These are phyloP conservation scores for Colletes collaris DNA, from an alignment of 2,888 invertebrate species.

Conservation along the genomic window DNA sequence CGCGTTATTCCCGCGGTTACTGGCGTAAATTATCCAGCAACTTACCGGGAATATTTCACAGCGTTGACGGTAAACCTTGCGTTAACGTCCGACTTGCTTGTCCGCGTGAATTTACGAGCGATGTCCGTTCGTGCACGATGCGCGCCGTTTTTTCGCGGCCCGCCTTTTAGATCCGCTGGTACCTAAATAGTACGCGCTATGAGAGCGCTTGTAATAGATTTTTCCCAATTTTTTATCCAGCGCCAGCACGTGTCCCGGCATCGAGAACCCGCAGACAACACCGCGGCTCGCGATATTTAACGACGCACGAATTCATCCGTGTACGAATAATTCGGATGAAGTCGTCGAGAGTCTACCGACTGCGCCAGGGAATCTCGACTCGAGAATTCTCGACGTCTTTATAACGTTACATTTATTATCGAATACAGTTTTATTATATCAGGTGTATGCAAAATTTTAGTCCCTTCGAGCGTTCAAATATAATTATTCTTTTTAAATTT, in stretches of 20 bases:
- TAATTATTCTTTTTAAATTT: too few species aligned
- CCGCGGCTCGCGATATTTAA: slow-evolving; percentile 29
- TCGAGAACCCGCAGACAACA: slow-evolving; percentile 12
- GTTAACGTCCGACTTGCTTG: slow-evolving; percentile 72
- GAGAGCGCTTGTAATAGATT: slow-evolving; percentile 58
- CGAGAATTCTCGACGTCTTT: too few species aligned
- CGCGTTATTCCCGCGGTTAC: slow-evolving; percentile 66
- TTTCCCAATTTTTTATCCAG: slow-evolving; percentile 33
- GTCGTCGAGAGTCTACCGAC: slow-evolving; percentile 38
- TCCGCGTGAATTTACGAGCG: slow-evolving; percentile 71
- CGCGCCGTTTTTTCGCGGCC: slow-evolving; percentile 67
- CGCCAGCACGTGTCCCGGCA: slow-evolving; percentile 36
- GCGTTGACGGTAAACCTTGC: slow-evolving; percentile 74
- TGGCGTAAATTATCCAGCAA: slow-evolving; percentile 71
- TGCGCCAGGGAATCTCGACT: too few species aligned
- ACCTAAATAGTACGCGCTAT: slow-evolving; percentile 63
- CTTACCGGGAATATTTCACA: slow-evolving; percentile 71
- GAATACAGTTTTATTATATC: too few species aligned
- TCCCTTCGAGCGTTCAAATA: too few species aligned
- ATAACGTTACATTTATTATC: too few species aligned
- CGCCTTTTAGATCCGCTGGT: slow-evolving; percentile 62
- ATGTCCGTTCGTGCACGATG: slow-evolving; percentile 60
- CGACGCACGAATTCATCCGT: slow-evolving; percentile 45
- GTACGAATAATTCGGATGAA: slow-evolving; percentile 47
- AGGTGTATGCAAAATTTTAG: too few species aligned